Conservation (phyloP, 1,140 invertebrate genomes). For the Lasioglossum albipes region DNA sequence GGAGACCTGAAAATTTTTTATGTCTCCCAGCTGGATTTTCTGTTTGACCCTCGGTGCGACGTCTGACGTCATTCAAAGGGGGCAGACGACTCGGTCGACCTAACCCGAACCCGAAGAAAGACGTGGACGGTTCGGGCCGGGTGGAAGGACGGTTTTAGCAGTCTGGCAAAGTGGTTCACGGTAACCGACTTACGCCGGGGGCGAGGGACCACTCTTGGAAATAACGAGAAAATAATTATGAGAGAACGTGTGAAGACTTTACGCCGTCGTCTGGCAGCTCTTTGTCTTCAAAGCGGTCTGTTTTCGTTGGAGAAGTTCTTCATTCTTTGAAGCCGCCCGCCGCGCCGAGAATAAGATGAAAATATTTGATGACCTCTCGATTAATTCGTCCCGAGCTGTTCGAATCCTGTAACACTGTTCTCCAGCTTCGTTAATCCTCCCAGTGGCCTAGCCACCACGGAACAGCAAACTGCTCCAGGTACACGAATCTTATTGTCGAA, state of each 20-base stretch:
- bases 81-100: neutral
- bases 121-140: neutral
- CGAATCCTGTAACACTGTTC: too few species aligned
- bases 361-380: neutral
- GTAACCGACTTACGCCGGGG: slow-evolving; percentile 47
- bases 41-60: neutral
- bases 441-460: too few species aligned
- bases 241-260: slow-evolving; percentile 52
- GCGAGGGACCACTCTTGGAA: slow-evolving; percentile 4
- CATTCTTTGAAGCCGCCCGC: neutral
- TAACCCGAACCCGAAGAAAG: neutral
- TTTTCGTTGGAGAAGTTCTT: neutral
- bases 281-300: slow-evolving; percentile 2
- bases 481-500: too few species aligned
- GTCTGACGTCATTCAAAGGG: slow-evolving; percentile 10
- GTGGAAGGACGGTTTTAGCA: slow-evolving; percentile 3
- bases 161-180: slow-evolving; percentile 20
- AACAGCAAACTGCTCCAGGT: too few species aligned
- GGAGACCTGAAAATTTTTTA: too few species aligned
- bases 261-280: neutral
- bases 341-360: neutral
- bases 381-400: neutral
- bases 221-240: slow-evolving; percentile 62
- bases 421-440: too few species aligned
- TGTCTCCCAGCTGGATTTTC: too few species aligned